phyloP scores from a whole-genome alignment of 2,113 vertebrate species.

The Otolemur garnettii region DNA sequence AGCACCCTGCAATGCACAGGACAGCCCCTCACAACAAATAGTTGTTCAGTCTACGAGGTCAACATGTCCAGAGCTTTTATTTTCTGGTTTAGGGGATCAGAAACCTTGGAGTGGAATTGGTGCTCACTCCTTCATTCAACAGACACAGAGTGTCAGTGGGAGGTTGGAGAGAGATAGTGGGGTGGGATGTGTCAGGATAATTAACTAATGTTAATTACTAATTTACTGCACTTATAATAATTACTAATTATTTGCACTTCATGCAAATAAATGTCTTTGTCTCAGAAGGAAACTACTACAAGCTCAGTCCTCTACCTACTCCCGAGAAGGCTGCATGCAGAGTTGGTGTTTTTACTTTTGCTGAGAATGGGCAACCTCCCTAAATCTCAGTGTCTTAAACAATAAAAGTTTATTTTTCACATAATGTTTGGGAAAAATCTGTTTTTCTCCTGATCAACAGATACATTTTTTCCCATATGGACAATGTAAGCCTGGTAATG shows the following conservation, averaged over 20 bases:
- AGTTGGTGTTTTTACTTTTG: constrained; percentile 63
- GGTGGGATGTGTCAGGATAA: background rate
- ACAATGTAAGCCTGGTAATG: background rate
- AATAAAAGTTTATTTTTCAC: constrained; percentile 20
- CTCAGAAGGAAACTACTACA: constrained; percentile 67
- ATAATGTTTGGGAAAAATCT: background rate
- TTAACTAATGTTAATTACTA: background rate
- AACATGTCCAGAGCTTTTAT: background rate
- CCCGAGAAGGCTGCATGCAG: background rate
- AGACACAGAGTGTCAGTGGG: background rate
- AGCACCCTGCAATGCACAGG: background rate
- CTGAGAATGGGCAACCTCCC: background rate
- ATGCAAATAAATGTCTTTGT: constrained; percentile 74
- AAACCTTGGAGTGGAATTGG: background rate
- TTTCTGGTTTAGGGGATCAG: background rate
- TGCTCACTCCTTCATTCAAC: background rate
- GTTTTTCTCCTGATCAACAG: background rate
- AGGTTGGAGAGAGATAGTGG: background rate
- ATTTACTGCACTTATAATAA: no score
- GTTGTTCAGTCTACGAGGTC: background rate
- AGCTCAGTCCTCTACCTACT: background rate
- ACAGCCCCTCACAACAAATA: background rate
- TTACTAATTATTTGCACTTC: background rate
- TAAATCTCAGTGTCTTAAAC: background rate
- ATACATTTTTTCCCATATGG: background rate